A percentile compares a stretch with the other conserved stretches of the same genome.
These are phyloP conservation scores for Acanthisitta chloris DNA, from an alignment of 2,113 vertebrate species.

Conservation along the genomic window DNA sequence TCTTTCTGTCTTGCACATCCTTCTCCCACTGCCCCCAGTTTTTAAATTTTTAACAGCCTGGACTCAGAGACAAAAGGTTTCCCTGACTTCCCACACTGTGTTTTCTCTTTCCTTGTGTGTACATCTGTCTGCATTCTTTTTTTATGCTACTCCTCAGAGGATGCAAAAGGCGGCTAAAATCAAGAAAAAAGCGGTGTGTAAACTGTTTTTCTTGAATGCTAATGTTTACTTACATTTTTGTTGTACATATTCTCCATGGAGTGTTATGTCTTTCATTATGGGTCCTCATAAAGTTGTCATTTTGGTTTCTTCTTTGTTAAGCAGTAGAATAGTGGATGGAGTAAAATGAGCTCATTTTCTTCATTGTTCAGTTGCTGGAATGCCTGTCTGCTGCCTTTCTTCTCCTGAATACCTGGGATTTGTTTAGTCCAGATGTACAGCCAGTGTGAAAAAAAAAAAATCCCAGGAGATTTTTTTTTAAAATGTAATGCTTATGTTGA, in stretches of 20 bases:
- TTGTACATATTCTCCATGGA: conserved; percentile 15
- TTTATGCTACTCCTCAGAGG: conserved; percentile 87
- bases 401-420: background rate
- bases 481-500: background rate
- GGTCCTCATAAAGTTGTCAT: background rate
- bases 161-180: conserved; percentile 99
- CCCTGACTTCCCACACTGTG: conserved; percentile 7
- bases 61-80: background rate
- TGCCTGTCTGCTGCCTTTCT: background rate
- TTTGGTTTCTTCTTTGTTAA: background rate
- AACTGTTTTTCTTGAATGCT: conserved; percentile 70
- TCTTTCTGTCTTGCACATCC: background rate
- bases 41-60: background rate
- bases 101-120: conserved; percentile 39
- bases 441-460: no score
- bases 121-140: conserved; percentile 78
- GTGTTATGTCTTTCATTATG: background rate
- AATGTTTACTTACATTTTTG: background rate
- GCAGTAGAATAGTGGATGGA: background rate
- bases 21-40: background rate
- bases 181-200: conserved; percentile 99
- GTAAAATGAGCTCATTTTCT: background rate
- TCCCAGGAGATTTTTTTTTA: background rate
- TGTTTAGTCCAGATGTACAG: background rate
- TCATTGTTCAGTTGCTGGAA: background rate